Conservation (phyloP, 2,113 vertebrate species). For the Camarhynchus parvulus region DNA sequence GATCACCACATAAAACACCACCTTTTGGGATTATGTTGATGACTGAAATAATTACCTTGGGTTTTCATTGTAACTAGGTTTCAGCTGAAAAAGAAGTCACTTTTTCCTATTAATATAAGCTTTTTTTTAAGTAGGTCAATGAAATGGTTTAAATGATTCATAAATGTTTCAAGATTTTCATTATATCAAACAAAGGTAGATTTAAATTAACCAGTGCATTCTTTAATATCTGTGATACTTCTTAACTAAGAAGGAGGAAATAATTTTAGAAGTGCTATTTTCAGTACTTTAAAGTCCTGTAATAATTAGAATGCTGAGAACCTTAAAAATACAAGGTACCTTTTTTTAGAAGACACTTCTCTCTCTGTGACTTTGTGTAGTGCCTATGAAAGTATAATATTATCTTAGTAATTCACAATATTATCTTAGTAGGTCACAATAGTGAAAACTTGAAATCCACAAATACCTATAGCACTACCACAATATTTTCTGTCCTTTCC, state of each 20-base stretch:
- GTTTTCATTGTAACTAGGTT: constrained; percentile 8
- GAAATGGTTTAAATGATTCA: constrained; percentile 14
- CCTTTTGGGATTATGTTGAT: constrained; percentile 60
- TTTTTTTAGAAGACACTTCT: neutral
- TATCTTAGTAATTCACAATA: neutral
- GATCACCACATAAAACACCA: constrained; percentile 41
- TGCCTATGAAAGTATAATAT: neutral
- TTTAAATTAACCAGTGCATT: neutral
- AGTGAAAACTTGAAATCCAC: neutral
- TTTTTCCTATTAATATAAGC: neutral
- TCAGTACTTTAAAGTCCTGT: neutral
- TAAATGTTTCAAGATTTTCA: constrained; percentile 27
- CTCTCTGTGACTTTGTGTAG: neutral
- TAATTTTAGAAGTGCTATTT: neutral
- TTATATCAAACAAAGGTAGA: neutral
- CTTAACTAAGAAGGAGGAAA: neutral
- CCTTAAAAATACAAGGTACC: neutral
- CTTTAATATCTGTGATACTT: neutral
- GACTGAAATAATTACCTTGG: constrained; percentile 29
- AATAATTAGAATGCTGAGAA: neutral
- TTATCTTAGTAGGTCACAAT: neutral
- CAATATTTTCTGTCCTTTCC: neutral
- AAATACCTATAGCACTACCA: accelerated
- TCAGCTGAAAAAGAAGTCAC: neutral
- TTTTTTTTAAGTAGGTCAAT: neutral